phyloP scores from a whole-genome alignment of 2,888 invertebrate species.

The Abrostola tripartita region DNA sequence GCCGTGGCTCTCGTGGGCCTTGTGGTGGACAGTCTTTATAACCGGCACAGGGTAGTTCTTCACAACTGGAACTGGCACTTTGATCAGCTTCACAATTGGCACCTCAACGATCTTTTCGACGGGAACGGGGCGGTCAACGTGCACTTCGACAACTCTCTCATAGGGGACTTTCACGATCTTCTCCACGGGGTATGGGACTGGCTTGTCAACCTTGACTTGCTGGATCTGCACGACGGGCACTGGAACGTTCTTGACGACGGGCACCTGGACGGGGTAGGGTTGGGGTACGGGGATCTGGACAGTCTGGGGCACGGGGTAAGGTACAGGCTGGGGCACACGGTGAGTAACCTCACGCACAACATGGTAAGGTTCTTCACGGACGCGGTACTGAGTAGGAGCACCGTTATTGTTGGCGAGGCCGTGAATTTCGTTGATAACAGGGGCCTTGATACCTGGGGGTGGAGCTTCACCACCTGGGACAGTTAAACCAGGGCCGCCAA shows the following conservation, averaged over 20 bases:
- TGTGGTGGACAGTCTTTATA: constrained; percentile 83
- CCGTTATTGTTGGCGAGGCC: constrained; percentile 79
- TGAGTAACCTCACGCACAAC: constrained; percentile 84
- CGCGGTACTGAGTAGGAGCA: constrained; percentile 78
- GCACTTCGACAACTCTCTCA: constrained; percentile 87
- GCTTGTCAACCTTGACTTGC: constrained; percentile 87
- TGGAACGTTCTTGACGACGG: constrained; percentile 86
- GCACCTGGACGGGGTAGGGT: constrained; percentile 88
- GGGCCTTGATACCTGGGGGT: constrained; percentile 74
- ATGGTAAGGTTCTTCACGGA: constrained; percentile 80
- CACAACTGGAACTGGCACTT: constrained; percentile 80
- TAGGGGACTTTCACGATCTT: constrained; percentile 88
- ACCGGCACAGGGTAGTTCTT: constrained; percentile 82
- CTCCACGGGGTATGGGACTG: constrained; percentile 89
- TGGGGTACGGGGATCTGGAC: constrained; percentile 88
- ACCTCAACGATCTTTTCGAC: constrained; percentile 85
- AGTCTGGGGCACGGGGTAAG: constrained; percentile 85
- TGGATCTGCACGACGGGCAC: constrained; percentile 88
- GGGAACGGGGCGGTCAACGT: constrained; percentile 87
- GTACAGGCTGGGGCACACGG: constrained; percentile 87
- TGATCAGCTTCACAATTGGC: constrained; percentile 86
- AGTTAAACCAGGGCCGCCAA: constrained; percentile 33
- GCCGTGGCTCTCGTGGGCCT: constrained; percentile 67
- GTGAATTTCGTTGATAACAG: constrained; percentile 81
- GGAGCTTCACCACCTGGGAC: constrained; percentile 64